Evolutionary conservation across 1,140 invertebrate species (phyloP), one percentile per base, ranked within the genome.

Genomic region (Leptoteleia sp.): DNA sequence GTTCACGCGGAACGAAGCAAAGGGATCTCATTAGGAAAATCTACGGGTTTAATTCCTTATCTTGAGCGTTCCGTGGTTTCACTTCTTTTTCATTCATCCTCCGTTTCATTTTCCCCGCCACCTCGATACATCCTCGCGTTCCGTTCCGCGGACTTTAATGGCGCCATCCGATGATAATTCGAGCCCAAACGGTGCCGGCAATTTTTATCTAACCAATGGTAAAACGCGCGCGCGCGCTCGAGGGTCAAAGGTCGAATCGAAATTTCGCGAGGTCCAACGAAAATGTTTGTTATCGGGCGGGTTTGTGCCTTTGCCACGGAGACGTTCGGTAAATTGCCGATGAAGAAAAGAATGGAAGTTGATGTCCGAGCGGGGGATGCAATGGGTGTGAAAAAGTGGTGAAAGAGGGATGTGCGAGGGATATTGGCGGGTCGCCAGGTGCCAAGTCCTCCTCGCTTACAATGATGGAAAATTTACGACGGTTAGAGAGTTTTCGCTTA

Each of bases 341-440:
- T 13, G 37, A 43, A 50, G 47, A 43, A 62, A 64, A 67, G 52
- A 76, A 52, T 37, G 38, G 38, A 48, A 19, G 43, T n/a, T 22
- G 25, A 61, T 43, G 67, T 31, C 40, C 65, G 75, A 22, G 47
- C 54, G 62, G 25, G 3, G 33, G 48, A 73, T 72, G 71, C 72
- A 48, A 61, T 52, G 31, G 65, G 75, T 48, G 61, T 71, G 67
- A 81, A 79, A 82, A 70, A 77, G 64, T 52, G 22, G 29, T 17
- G 64, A 59, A 70, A 72, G 70, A 75, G 68, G 22, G 50, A 65
- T 65, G 68, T 38, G 37, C 85, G 81, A 86, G 82, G 76, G 78
- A 82, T 72, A 62, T 75, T 88, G 85, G 85, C 84, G 64, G 57
- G 55, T 67, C 70, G 85, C 87, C 87, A 87, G n/a, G 79, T 25